Evolutionary conservation across 1,140 invertebrate genomes (phyloP).

Genomic region (Zaprionus capensis): DNA sequence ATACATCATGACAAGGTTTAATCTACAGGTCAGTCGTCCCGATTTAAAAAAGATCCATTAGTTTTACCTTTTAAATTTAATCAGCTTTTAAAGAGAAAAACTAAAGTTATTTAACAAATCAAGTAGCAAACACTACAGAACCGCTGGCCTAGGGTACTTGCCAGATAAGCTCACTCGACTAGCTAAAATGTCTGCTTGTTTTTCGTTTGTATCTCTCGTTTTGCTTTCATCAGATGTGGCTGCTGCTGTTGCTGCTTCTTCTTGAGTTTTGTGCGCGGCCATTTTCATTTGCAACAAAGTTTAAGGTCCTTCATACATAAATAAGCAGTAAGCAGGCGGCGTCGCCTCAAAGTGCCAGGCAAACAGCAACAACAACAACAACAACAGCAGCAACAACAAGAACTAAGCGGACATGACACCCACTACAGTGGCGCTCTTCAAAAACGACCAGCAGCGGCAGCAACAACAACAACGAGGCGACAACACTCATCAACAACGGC

Average conservation of each 20-base stretch:
- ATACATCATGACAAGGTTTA: no score
- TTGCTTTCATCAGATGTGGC: slow-evolving; percentile 35
- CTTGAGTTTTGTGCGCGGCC: slow-evolving; percentile 39
- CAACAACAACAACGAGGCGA: slow-evolving; percentile 47
- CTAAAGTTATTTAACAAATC: not conserved
- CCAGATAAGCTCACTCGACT: not conserved
- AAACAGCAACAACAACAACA: slow-evolving; percentile 53
- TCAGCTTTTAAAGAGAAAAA: not conserved
- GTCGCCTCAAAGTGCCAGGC: slow-evolving; percentile 70
- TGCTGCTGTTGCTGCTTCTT: slow-evolving; percentile 13
- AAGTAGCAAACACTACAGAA: not conserved
- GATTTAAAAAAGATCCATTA: no score
- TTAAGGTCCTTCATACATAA: slow-evolving; percentile 83
- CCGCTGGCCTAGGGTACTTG: not conserved
- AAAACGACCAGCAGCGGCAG: slow-evolving; percentile 51
- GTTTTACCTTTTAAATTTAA: not conserved
- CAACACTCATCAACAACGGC: slow-evolving; percentile 77
- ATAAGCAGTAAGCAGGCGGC: slow-evolving; percentile 76
- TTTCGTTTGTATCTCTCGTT: slow-evolving; percentile 23
- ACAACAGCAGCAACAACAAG: slow-evolving; percentile 40
- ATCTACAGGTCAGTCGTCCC: no score
- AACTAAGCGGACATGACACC: slow-evolving; percentile 79
- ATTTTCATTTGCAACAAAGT: slow-evolving; percentile 78
- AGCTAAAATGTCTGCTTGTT: not conserved
- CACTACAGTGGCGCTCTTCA: slow-evolving; percentile 74